Evolutionary conservation across 1,140 invertebrate species (phyloP).

Genomic region (Homalodisca vitripennis): DNA sequence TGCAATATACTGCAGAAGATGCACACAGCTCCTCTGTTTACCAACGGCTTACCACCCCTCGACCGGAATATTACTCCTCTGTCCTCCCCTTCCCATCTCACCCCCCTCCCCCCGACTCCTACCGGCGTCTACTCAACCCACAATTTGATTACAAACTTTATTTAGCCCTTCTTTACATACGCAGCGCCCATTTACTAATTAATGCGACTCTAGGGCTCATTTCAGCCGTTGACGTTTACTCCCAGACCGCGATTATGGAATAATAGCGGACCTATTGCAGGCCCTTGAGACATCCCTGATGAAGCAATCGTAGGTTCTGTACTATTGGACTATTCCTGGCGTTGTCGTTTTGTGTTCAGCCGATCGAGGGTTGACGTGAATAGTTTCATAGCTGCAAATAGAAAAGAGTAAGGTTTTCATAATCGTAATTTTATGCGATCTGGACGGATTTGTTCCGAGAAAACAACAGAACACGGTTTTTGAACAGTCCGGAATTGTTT

Average conservation of each 20-base stretch:
- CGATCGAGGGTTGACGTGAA: too few relatives aligned
- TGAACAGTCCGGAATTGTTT: too few relatives aligned
- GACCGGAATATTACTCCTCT: neutral
- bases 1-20: slow-evolving; percentile 9
- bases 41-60: neutral
- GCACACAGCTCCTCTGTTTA: slow-evolving; percentile 1
- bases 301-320: too few relatives aligned
- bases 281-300: neutral
- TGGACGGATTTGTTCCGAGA: too few relatives aligned
- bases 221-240: neutral
- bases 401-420: too few relatives aligned
- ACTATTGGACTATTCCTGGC: too few relatives aligned
- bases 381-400: too few relatives aligned
- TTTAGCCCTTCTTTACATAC: neutral
- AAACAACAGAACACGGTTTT: too few relatives aligned
- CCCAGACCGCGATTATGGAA: neutral
- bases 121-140: too few relatives aligned
- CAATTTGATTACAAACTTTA: slow-evolving; percentile 18
- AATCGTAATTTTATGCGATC: too few relatives aligned
- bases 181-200: neutral
- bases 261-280: neutral
- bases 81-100: neutral
- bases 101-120: neutral
- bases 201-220: neutral
- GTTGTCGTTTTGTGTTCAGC: too few relatives aligned